Evolutionary conservation across 2,888 invertebrate genomes (phyloP).

Genomic region (Thelaira solivaga): DNA sequence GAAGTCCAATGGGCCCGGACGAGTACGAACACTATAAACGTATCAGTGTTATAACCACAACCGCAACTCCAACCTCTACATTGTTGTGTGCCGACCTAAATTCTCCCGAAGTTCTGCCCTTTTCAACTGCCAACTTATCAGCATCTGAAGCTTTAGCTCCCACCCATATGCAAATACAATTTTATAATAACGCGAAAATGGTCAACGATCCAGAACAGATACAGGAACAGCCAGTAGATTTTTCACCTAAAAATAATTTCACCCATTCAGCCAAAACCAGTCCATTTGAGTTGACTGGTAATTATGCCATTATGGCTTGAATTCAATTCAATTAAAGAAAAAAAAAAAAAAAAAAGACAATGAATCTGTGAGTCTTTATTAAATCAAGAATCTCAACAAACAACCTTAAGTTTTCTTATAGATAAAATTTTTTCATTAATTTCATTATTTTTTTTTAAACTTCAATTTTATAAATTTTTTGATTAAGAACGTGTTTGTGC

Average conservation of each 20-base stretch:
- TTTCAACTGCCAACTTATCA: conserved; percentile 10
- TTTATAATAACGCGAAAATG: conserved; percentile 59
- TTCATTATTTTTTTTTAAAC: too few species aligned
- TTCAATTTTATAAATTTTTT: conserved; percentile 1
- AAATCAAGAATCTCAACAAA: conserved; percentile 23
- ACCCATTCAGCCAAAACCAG: conserved; percentile 76
- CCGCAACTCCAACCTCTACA: conserved; percentile 20
- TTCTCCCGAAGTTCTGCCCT: conserved; percentile 48
- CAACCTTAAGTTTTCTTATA: background rate
- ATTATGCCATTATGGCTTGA: conserved; percentile 75
- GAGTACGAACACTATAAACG: conserved; percentile 73
- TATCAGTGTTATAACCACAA: conserved; percentile 71
- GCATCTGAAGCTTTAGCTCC: conserved; percentile 1
- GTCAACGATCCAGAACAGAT: conserved; percentile 44
- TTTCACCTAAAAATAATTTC: conserved; percentile 76
- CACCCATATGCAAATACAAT: conserved; percentile 66
- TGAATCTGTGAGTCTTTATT: conserved; percentile 45
- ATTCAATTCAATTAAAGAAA: conserved; percentile 8
- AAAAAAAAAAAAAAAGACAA: conserved; percentile 53
- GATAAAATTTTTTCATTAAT: background rate
- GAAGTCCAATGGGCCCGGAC: conserved; percentile 68
- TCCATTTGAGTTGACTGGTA: conserved; percentile 75
- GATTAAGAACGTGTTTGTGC: background rate
- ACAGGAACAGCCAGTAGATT: conserved; percentile 76
- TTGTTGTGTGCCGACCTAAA: conserved; percentile 8